Conservation (phyloP, 2,797 vertebrate genomes). For the Leontopithecus rosalia region DNA sequence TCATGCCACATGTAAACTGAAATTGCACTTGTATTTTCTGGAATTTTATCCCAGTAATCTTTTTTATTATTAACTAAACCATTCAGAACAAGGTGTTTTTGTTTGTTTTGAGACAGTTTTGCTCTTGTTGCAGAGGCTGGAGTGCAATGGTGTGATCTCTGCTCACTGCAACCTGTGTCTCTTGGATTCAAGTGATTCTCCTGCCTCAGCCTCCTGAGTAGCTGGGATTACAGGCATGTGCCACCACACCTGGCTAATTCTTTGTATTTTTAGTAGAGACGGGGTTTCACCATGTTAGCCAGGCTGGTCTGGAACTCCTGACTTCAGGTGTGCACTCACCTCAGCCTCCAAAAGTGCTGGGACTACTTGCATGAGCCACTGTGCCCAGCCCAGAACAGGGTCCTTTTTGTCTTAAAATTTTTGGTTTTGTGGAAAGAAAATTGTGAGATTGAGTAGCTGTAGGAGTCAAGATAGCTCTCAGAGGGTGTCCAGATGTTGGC, state of each 20-base stretch:
- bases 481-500: neutral
- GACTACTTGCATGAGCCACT: neutral
- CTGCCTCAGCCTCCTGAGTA: neutral
- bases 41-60: constrained; percentile 45
- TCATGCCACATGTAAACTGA: constrained; percentile 40
- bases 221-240: neutral
- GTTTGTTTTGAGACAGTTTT: neutral
- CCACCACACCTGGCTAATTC: no score
- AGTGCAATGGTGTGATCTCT: neutral
- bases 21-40: constrained; percentile 56
- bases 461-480: neutral
- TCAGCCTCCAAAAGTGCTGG: neutral
- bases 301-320: no score
- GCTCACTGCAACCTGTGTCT: neutral
- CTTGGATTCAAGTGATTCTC: neutral
- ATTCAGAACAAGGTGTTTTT: neutral
- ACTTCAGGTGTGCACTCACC: no score
- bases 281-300: no score
- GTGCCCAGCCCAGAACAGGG: neutral
- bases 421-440: constrained; percentile 61
- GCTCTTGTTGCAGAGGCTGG: neutral
- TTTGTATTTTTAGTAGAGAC: no score
- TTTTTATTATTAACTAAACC: neutral
- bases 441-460: constrained; percentile 12
- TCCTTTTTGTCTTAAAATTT: constrained; percentile 50